Base-by-base conservation (phyloP, 1,140 invertebrate genomes). In the Drosophila chauvacae region DNA sequence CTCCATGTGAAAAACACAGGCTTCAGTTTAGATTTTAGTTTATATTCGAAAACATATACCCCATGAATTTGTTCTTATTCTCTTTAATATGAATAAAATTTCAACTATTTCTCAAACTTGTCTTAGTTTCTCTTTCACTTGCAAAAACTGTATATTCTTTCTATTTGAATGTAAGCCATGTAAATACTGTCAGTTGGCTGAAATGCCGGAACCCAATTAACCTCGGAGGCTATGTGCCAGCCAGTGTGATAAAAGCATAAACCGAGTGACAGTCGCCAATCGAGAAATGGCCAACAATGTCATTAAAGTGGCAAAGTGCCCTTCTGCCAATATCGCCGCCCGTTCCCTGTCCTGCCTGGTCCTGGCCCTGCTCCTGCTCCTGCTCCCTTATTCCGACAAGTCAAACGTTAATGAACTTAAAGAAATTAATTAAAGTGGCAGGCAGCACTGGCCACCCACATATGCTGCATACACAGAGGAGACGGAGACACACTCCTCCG, bases 401-500 rank as follows among this genome's bases (percentile, higher is more conserved):
- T 87, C 80, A 88, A 88, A 87, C 77, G 80, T 88, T 87, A 87
- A 87, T 88, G 84, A 87, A 87, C 84, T 87, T 88, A 87, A 87
- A 87, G 84, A 87, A 87, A 87, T 87, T 87, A 87, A 87, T 87
- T 87, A 84, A 88, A 87, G 80, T 88, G 72, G 64, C 77, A 69
- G 60, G 72, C 45, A 37, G 3, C 20, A 57, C 20, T 28, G 30
- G 51, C 20, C 53, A 60, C 44, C 39, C 61, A 68, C 79, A 81
- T 77, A 50, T 73, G 64, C 18, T 33, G 55, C 55, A 41, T 18
- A 18, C 35, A 35, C 20, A 37, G 7, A 37, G 1, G 28, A 30
- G 6, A 30, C 7, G 23, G 23, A 23, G 4, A 23, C 26, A 20
- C 39, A 37, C 30, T 51, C 58, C 45, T 2, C 59, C 26, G 55